These are phyloP conservation scores for Diadumene lineata DNA, from an alignment of 92 coral and sea anemone species.

Conservation along the genomic window DNA sequence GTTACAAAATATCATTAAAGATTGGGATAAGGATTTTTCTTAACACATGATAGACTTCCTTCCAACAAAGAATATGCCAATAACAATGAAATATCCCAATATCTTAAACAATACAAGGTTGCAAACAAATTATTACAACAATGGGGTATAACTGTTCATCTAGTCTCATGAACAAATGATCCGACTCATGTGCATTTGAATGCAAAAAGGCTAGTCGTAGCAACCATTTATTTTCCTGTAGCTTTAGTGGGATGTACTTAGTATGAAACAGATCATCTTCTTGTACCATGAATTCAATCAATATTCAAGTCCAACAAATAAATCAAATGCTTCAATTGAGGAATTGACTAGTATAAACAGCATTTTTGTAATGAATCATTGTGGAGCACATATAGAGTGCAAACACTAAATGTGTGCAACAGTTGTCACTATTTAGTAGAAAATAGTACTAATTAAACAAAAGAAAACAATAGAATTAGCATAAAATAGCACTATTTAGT, in stretches of 20 bases:
- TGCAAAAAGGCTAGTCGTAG: neutral
- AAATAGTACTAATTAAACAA: conserved; percentile 1
- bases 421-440: neutral
- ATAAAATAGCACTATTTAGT: conserved; percentile 2
- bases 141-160: conserved; percentile 13
- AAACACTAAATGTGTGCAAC: neutral
- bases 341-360: neutral
- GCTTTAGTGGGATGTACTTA: neutral
- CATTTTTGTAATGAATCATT: neutral
- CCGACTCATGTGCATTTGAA: neutral
- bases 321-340: neutral
- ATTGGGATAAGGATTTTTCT: conserved; percentile 22
- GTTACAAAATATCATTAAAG: neutral
- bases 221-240: neutral
- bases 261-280: neutral
- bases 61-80: conserved; percentile 8
- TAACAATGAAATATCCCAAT: neutral
- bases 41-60: neutral
- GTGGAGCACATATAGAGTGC: conserved; percentile 1
- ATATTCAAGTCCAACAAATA: neutral
- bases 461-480: conserved; percentile 3
- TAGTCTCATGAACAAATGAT: conserved; percentile 2
- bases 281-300: neutral
- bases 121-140: conserved; percentile 1
- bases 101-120: neutral